Base-by-base conservation (phyloP, 2,888 invertebrate species). In the Drosophila peninsularis region DNA sequence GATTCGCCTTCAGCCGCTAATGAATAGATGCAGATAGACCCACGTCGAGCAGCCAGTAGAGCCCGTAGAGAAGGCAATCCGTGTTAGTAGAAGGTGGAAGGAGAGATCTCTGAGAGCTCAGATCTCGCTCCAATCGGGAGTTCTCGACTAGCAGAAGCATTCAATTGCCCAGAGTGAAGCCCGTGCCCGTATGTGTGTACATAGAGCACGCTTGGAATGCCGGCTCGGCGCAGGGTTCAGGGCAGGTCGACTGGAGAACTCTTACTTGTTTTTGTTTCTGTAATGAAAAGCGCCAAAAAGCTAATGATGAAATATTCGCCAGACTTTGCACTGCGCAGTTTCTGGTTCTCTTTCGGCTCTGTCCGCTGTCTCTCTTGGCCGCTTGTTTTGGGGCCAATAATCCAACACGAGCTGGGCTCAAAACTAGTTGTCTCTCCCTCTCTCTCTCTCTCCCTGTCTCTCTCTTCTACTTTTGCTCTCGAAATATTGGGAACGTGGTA, bases 291-390 rank as follows among this genome's bases (percentile, higher is more conserved):
- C 77, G 72, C 62, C 82, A 85, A 78, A 62, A 67, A 80, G 84
- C 76, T 75, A 83, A 83, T 83, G 87, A 87, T 83, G 87, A 83
- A 87, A 87, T 87, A 87, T 87, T 75, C 75, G 65, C 41, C 82
- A 71, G 71, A 70, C 67, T 83, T 73, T 80, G 72, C 78, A 60
- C 81, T 86, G 83, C 82, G 86, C 83, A 82, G 86, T 80, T 86
- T 83, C 61, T 47, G n/a, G n/a, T n/a, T n/a, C n/a, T n/a, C n/a
- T n/a, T n/a, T n/a, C n/a, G n/a, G n/a, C n/a, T n/a, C n/a, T n/a
- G n/a, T n/a, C n/a, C n/a, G n/a, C n/a, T 30, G 30, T 32, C 42
- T 14, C 14, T 62, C 32, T 54, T 63, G 42, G 49, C 57, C 41
- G 39, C 61, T 17, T 62, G 34, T 39, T 78, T 72, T 70, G 72